Conservation (phyloP, 2,797 vertebrate genomes). For the Hemibagrus guttatus region DNA sequence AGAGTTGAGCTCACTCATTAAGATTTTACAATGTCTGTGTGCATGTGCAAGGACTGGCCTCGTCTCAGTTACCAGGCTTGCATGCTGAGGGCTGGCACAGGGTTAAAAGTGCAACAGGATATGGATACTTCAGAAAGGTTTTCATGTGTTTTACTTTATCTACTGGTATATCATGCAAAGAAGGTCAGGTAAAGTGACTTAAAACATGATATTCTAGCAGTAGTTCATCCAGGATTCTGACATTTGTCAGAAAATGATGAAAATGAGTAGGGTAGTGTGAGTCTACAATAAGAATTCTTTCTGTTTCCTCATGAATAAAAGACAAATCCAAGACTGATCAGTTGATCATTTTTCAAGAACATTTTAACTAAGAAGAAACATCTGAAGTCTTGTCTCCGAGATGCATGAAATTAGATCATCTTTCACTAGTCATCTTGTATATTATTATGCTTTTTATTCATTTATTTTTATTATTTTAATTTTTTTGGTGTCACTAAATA, state of each 20-base stretch:
- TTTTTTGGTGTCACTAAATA: background rate
- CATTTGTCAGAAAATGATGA: background rate
- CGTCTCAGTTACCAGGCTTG: slow-evolving; percentile 12
- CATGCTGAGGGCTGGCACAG: background rate
- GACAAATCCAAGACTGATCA: background rate
- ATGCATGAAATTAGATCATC: background rate
- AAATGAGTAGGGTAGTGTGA: background rate
- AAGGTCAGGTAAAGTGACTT: background rate
- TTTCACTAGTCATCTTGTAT: background rate
- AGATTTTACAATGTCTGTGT: slow-evolving; percentile 24
- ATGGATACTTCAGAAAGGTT: background rate
- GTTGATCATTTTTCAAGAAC: background rate
- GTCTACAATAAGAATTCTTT: background rate
- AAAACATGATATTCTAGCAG: background rate
- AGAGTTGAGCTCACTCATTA: slow-evolving; percentile 17
- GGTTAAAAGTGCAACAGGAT: slow-evolving; percentile 1
- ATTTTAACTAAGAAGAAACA: too few relatives aligned
- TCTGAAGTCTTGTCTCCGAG: background rate
- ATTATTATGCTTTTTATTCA: background rate
- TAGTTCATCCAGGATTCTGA: background rate
- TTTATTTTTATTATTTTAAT: background rate
- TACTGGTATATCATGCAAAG: background rate
- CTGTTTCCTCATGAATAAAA: background rate
- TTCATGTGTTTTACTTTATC: background rate
- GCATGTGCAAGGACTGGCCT: background rate